Evolutionary conservation across 2,888 invertebrate genomes (phyloP).

Genomic region (Biston stratarius): DNA sequence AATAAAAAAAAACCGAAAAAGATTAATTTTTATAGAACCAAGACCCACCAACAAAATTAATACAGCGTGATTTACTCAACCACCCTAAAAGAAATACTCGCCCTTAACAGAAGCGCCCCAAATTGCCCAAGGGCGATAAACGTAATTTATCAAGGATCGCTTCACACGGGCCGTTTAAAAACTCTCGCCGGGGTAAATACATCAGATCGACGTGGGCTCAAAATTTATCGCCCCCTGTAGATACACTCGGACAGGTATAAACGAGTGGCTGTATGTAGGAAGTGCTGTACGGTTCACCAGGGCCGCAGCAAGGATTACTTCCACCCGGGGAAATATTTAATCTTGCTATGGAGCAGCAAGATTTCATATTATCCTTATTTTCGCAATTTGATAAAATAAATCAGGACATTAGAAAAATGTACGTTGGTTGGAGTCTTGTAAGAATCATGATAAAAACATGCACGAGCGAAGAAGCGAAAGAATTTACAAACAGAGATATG

Average conservation of each 20-base stretch:
- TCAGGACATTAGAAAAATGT: too few species aligned
- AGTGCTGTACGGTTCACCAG: not conserved
- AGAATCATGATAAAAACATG: too few species aligned
- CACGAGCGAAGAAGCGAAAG: too few species aligned
- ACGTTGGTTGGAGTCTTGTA: too few species aligned
- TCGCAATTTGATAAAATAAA: too few species aligned
- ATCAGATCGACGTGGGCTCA: slow-evolving; percentile 49
- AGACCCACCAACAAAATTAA: slow-evolving; percentile 1
- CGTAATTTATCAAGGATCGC: slow-evolving; percentile 56
- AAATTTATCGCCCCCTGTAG: slow-evolving; percentile 53
- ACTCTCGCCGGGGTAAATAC: slow-evolving; percentile 56
- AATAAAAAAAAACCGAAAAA: too few species aligned
- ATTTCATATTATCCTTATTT: too few species aligned
- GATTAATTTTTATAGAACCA: too few species aligned
- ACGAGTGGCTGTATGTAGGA: slow-evolving; percentile 26
- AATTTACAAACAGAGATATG: too few species aligned
- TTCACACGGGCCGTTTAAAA: slow-evolving; percentile 53
- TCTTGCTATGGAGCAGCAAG: not conserved
- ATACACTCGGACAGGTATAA: slow-evolving; percentile 50
- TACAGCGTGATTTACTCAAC: slow-evolving; percentile 38
- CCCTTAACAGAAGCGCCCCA: slow-evolving; percentile 12
- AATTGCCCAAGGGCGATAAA: slow-evolving; percentile 29
- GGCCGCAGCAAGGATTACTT: not conserved
- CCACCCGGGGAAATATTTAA: too few species aligned
- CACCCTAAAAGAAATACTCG: slow-evolving; percentile 13